Evolutionary conservation across 2,888 invertebrate species (phyloP), one percentile per base, ranked within the genome.

Genomic region (Trichacis sp.): DNA sequence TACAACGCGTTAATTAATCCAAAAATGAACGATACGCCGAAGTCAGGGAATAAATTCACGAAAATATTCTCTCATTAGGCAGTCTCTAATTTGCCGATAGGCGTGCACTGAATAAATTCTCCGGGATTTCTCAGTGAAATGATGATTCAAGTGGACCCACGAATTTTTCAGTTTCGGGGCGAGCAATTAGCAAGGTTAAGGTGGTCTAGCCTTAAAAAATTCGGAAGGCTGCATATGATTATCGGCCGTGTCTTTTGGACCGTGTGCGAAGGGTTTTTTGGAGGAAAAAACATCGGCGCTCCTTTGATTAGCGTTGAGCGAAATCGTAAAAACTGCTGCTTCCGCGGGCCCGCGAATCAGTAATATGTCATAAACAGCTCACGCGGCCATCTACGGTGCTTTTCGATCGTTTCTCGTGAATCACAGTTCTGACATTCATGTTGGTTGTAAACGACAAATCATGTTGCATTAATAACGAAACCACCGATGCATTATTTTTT

Each of bases 81-180:
- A 19, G 43, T 11, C 43, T 43, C 43, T 43, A 43, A 43, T 43
- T 43, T 43, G 43, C 43, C 43, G 43, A 43, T 43, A 43, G 43
- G 43, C 43, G 43, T 43, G 43, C 43, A 43, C 43, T 43, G 43
- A 43, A 43, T 43, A 43, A 43, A 43, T 43, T 9, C 43, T 43
- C 19, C 11, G 11, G 43, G 14, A 24, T 24, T 43, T 43, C 43
- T 18, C 15, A 43, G 43, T 18, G 17, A 19, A 43, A 43, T 43
- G 3, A 43, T 43, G 43, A 43, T 43, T 43, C 43, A 43, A 14
- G 19, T 19, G 43, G 43, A 1, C 43, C 43, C n/a, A 14, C 43
- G 17, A 17, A 19, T 43, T 43, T 11, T 18, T 19, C 1, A 19
- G 18, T 43, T 15, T 12, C 43, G 18, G 18, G 9, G n/a, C 43